phyloP scores from a whole-genome alignment of 2,113 vertebrate species.

The Syrmaticus mikado region DNA sequence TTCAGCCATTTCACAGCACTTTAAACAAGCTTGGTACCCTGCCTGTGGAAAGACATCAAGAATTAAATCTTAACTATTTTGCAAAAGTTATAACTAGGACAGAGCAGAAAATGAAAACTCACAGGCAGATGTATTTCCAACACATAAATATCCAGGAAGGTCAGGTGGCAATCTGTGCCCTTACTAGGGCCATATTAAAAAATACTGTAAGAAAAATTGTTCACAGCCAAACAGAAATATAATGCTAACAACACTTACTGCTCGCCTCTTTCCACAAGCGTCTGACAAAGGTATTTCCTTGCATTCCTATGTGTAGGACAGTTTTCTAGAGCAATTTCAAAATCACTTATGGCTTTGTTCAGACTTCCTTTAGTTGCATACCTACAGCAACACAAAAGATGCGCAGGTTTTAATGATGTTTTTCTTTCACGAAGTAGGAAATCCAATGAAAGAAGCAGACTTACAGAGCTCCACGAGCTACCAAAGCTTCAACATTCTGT shows the following conservation, averaged over 20 bases:
- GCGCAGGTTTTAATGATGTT: rapidly evolving
- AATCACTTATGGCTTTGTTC: slow-evolving; percentile 93
- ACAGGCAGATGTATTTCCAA: background rate
- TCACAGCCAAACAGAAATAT: background rate
- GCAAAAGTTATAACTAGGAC: background rate
- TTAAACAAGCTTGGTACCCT: background rate
- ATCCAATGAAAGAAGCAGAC: slow-evolving; percentile 33
- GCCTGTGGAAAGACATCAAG: background rate
- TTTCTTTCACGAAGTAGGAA: background rate
- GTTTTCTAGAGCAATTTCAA: slow-evolving; percentile 92
- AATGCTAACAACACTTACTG: slow-evolving; percentile 84
- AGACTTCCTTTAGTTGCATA: slow-evolving; percentile 97
- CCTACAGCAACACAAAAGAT: slow-evolving; percentile 66
- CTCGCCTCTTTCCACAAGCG: slow-evolving; percentile 93
- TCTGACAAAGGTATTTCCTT: slow-evolving; percentile 97
- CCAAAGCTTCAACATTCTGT: slow-evolving; percentile 94
- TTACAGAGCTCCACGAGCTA: slow-evolving; percentile 97
- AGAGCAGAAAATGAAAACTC: background rate
- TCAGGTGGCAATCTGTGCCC: background rate
- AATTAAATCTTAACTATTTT: background rate
- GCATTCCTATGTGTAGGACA: slow-evolving; percentile 96
- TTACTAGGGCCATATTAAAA: background rate
- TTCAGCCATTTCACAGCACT: background rate
- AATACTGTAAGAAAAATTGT: background rate
- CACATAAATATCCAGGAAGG: background rate